phyloP scores from a whole-genome alignment of 2,888 invertebrate genomes.

The Sclerodermus sp. region DNA sequence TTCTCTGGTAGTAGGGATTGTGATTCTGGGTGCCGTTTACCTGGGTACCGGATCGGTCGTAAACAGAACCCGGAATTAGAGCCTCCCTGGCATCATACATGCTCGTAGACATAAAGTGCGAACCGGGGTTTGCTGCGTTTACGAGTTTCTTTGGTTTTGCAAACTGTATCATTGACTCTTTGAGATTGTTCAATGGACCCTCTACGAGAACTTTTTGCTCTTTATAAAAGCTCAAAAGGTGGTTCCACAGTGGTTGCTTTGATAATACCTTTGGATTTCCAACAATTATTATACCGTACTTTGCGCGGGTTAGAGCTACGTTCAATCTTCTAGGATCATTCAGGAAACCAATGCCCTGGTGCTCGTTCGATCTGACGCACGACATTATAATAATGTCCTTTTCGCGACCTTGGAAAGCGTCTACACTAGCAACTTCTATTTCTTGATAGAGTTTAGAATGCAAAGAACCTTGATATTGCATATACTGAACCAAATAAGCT shows the following conservation, averaged over 20 bases:
- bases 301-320: constrained; percentile 96
- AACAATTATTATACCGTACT: constrained; percentile 96
- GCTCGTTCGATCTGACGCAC: constrained; percentile 97
- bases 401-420: constrained; percentile 98
- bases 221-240: constrained; percentile 94
- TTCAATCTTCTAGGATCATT: constrained; percentile 97
- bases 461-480: constrained; percentile 97
- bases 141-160: constrained; percentile 95
- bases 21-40: constrained; percentile 50
- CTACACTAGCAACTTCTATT: constrained; percentile 98
- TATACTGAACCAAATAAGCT: constrained; percentile 95
- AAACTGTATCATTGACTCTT: constrained; percentile 95
- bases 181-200: constrained; percentile 95
- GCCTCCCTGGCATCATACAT: constrained; percentile 97
- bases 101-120: constrained; percentile 96
- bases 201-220: constrained; percentile 96
- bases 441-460: constrained; percentile 97
- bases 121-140: constrained; percentile 92
- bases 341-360: constrained; percentile 97
- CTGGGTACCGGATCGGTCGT: constrained; percentile 71
- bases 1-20: constrained; percentile 55
- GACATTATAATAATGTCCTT: constrained; percentile 99
- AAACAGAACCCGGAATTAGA: constrained; percentile 89
- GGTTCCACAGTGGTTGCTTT: constrained; percentile 98
- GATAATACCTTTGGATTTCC: constrained; percentile 99